Evolutionary conservation across 1,140 invertebrate species (phyloP).

Genomic region (Calephelis virginiensis): DNA sequence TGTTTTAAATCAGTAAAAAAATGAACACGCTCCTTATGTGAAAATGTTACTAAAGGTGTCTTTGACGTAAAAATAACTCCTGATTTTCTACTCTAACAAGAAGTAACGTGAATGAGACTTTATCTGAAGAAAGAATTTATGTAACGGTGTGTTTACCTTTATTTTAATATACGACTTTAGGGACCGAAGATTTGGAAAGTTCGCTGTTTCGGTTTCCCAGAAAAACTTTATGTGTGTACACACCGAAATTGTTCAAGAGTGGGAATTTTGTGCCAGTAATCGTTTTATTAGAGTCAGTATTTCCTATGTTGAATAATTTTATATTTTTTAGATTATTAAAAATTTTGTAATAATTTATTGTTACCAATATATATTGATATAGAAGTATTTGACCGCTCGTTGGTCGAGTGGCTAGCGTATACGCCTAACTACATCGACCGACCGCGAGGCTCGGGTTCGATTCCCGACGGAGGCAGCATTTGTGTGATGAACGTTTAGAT

Average conservation of each 20-base stretch:
- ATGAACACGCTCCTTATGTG: too few species aligned
- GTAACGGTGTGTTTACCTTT: constrained; percentile 13
- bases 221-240: not conserved
- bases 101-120: constrained; percentile 13
- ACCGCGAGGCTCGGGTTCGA: too few species aligned
- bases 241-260: not conserved
- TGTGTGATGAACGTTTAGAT: too few species aligned
- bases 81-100: constrained; percentile 4
- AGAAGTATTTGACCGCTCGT: too few species aligned
- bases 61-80: not conserved
- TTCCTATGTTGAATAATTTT: not conserved
- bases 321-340: too few species aligned
- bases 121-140: constrained; percentile 7
- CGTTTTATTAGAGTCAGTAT: not conserved
- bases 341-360: too few species aligned
- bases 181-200: not conserved
- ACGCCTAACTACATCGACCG: too few species aligned
- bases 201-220: not conserved
- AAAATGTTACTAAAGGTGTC: not conserved
- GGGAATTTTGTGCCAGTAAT: not conserved
- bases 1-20: too few species aligned
- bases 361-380: too few species aligned
- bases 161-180: constrained; percentile 5
- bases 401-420: too few species aligned
- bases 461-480: too few species aligned